Evolutionary conservation across 2,888 invertebrate species (phyloP), one percentile per base, ranked within the genome.

Genomic region (Acholoe squamosa): DNA sequence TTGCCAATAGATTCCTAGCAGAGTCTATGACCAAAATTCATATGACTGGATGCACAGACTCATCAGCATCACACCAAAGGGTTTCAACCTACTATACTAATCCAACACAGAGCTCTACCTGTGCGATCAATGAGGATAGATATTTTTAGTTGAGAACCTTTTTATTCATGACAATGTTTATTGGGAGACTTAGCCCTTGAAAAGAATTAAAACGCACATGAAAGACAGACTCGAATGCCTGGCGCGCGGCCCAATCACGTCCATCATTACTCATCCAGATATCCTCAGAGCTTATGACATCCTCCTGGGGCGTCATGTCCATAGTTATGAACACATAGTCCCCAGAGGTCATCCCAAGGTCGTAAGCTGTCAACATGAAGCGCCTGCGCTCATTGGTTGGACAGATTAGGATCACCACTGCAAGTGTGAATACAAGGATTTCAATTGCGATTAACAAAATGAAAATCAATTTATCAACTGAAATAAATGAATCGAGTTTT

Each of bases 221-320:
- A 89, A 95, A 94, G 12, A 95, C 95, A 10, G 94, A 93, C 92
- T 95, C 94, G 71, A 94, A 95, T 12, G 94, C 95, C 89, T 93
- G 91, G 77, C 93, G 93, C 0, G 95, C 95, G 1, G 93, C 93
- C 0, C 92, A 92, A 90, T 95, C 94, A 77, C 93, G 61, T 0
- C 93, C 92, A 89, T 95, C 95, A 89, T 93, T 93, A 16, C 94
- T 91, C 54, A 92, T 92, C 95, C 95, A 95, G 19, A 92, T 86
- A 31, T 90, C 90, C 3, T 91, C 91, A 5, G 90, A 43, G 52
- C 56, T 71, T 52, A 91, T 51, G 25, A 91, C 51, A 43, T 90
- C 80, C 10, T 92, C 92, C 33, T 89, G 91, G 5, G 93, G 92
- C 22, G 92, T 90, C 89, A 91, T 89, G 56, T 93, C 92, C 56